Evolutionary conservation across 2,888 invertebrate species (phyloP).

Genomic region (Horisme vitalbata): DNA sequence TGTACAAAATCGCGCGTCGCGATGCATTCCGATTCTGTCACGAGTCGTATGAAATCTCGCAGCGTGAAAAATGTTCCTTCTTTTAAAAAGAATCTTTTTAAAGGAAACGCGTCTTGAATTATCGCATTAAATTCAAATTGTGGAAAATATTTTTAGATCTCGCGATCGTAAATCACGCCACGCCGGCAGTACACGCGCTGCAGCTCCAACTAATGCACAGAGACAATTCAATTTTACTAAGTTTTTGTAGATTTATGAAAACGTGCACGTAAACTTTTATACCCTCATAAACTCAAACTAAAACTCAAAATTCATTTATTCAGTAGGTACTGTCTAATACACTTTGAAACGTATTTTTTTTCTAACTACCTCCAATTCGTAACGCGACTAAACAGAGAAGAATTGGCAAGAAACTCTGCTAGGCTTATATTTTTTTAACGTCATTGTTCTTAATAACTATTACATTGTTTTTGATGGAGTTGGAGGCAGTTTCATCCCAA

Average conservation of each 20-base stretch:
- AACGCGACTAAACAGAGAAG: too few species aligned
- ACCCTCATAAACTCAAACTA: too few species aligned
- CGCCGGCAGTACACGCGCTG: conserved; percentile 3
- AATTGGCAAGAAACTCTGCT: too few species aligned
- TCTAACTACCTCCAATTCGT: too few species aligned
- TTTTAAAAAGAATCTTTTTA: neutral
- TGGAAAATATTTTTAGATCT: conserved; percentile 33
- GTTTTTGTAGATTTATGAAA: conserved; percentile 12
- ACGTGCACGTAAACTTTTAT: neutral
- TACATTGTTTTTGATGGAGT: too few species aligned
- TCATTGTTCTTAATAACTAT: too few species aligned
- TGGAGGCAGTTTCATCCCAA: too few species aligned
- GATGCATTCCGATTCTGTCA: conserved; percentile 1
- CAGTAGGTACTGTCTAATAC: too few species aligned
- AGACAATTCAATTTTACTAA: conserved; percentile 10
- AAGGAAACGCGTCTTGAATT: conserved; percentile 35
- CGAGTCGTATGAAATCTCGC: conserved; percentile 6
- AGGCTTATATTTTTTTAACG: too few species aligned
- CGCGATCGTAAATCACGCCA: conserved; percentile 26
- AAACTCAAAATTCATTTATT: too few species aligned
- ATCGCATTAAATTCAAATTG: conserved; percentile 38
- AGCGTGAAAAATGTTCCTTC: conserved; percentile 13
- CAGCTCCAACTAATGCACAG: conserved; percentile 11
- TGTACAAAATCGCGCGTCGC: neutral
- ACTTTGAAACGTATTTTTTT: too few species aligned